These are phyloP conservation scores for Spicauda simplicius DNA, from an alignment of 2,888 invertebrate genomes.

Conservation along the genomic window DNA sequence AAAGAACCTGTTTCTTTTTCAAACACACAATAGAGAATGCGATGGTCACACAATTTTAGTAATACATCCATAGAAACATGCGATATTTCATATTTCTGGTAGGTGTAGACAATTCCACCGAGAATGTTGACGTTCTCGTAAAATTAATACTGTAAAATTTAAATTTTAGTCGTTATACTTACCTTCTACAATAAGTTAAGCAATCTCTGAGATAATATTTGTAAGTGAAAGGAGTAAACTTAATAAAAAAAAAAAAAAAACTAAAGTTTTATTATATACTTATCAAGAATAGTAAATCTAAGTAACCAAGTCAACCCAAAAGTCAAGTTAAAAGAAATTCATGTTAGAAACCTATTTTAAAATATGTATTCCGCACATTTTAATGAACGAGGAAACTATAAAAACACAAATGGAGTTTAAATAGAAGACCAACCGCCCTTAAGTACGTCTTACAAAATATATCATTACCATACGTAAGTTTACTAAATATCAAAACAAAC, in stretches of 20 bases:
- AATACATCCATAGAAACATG: neutral
- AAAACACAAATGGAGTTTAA: neutral
- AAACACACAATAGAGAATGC: neutral
- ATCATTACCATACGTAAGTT: neutral
- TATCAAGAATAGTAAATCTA: too few species aligned
- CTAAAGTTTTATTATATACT: neutral
- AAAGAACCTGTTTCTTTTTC: neutral
- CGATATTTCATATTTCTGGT: neutral
- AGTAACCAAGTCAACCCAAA: too few species aligned
- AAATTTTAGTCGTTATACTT: too few species aligned
- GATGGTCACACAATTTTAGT: neutral
- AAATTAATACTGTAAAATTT: too few species aligned
- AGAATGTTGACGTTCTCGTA: too few species aligned
- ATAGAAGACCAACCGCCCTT: neutral
- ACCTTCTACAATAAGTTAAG: too few species aligned
- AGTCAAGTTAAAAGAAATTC: too few species aligned
- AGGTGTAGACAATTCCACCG: neutral
- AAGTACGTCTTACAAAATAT: neutral
- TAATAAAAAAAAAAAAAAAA: neutral
- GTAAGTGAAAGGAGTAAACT: too few species aligned
- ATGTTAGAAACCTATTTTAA: too few species aligned
- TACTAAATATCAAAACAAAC: constrained; percentile 20
- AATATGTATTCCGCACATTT: too few species aligned
- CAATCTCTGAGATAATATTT: too few species aligned
- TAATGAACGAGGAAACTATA: too few species aligned